Evolutionary conservation across 2,888 invertebrate genomes (phyloP).

Genomic region (Artemia sinica): DNA sequence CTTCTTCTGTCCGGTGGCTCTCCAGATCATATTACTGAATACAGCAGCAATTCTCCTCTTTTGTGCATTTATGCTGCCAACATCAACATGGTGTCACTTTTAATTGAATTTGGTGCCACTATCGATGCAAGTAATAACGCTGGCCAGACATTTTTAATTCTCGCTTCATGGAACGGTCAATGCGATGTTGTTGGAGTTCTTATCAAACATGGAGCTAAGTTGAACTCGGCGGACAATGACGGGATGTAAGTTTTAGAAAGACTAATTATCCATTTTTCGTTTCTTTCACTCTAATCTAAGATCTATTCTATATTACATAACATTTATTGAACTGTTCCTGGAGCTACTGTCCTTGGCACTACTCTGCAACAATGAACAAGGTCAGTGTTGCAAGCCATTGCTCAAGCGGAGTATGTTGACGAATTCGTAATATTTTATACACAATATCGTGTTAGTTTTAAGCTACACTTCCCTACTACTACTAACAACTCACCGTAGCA

Average conservation of each 20-base stretch:
- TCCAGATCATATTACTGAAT: constrained; percentile 63
- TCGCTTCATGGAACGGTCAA: constrained; percentile 74
- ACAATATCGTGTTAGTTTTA: too few species aligned
- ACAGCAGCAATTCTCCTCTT: constrained; percentile 61
- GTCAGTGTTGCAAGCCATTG: too few species aligned
- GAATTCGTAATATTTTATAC: too few species aligned
- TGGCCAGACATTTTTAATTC: constrained; percentile 67
- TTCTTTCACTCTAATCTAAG: too few species aligned
- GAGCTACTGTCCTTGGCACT: too few species aligned
- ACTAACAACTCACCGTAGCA: too few species aligned
- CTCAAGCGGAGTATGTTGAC: too few species aligned
- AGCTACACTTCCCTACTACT: too few species aligned
- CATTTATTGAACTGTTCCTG: too few species aligned
- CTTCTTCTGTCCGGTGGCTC: constrained; percentile 74
- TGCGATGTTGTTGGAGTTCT: constrained; percentile 51
- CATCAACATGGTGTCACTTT: constrained; percentile 67
- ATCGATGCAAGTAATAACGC: constrained; percentile 67
- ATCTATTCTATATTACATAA: too few species aligned
- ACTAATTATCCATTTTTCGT: too few species aligned
- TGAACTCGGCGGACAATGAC: constrained; percentile 27
- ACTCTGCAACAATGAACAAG: too few species aligned
- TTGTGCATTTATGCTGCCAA: constrained; percentile 74
- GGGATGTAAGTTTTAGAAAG: constrained; percentile 30
- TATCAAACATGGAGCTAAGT: constrained; percentile 33
- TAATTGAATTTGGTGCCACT: constrained; percentile 81